Percentiles rank a stretch among this genome's conserved stretches.
phyloP scores from a whole-genome alignment of 1,140 invertebrate species.

The Drosophila sp. region DNA sequence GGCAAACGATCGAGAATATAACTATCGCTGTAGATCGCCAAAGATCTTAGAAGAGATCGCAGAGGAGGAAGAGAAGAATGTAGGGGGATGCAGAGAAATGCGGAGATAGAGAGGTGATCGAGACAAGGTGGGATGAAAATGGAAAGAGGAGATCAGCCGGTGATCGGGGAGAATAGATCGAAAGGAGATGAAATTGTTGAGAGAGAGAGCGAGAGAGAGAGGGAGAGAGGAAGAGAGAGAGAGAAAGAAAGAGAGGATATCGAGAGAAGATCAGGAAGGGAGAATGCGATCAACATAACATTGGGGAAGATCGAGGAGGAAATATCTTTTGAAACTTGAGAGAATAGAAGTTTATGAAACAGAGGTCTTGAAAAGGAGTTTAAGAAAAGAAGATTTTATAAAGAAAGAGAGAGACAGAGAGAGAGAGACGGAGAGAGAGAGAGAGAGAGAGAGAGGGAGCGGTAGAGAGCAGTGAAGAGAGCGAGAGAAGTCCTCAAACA shows the following conservation, averaged over 20 bases:
- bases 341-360: neutral
- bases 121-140: neutral
- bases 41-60: constrained; percentile 32
- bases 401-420: neutral
- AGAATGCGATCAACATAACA: too few relatives aligned
- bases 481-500: neutral
- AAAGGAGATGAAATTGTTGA: too few relatives aligned
- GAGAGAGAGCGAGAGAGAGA: neutral
- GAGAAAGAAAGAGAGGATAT: neutral
- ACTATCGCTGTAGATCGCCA: constrained; percentile 21
- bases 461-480: too few relatives aligned
- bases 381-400: neutral
- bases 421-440: too few relatives aligned
- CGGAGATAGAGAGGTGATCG: neutral
- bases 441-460: neutral
- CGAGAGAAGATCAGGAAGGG: neutral
- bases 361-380: neutral
- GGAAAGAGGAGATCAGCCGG: too few relatives aligned
- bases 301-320: too few relatives aligned
- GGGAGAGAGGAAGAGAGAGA: neutral
- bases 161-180: too few relatives aligned
- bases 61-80: constrained; percentile 4
- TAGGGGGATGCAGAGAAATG: neutral
- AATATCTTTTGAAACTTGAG: too few relatives aligned
- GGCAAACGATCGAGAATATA: constrained; percentile 24